phyloP scores from a whole-genome alignment of 2,797 vertebrate species.

The Hapalemur alaotrensis region DNA sequence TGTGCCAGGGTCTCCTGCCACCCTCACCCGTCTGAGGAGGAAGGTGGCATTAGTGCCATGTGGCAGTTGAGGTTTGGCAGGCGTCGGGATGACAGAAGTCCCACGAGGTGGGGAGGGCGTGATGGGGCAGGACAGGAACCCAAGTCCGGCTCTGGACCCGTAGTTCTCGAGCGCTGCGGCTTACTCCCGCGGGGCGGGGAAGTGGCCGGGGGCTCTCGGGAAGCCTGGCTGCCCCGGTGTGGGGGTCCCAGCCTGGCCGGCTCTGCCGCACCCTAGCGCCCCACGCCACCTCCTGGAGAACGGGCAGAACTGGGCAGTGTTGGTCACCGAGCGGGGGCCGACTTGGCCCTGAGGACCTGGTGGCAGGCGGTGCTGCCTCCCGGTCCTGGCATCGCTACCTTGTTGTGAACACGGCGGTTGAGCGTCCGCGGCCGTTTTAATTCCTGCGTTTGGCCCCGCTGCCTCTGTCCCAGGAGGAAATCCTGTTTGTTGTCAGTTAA shows the following conservation, averaged over 20 bases:
- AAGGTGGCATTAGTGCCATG: background rate
- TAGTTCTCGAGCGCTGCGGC: fast-evolving
- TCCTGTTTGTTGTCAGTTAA: background rate
- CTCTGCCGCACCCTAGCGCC: background rate
- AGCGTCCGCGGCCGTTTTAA: background rate
- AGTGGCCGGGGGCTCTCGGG: background rate
- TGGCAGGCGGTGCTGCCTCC: background rate
- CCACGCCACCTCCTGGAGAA: fast-evolving
- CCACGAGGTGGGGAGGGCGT: too few species aligned
- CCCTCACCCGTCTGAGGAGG: background rate
- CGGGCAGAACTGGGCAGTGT: background rate
- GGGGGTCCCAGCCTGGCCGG: background rate
- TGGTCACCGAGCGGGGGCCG: fast-evolving
- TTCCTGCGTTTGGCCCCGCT: background rate
- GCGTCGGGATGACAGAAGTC: fast-evolving
- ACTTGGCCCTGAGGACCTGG: background rate
- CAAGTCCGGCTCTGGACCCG: fast-evolving
- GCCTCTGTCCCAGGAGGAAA: background rate
- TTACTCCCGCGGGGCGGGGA: background rate
- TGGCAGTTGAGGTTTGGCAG: fast-evolving
- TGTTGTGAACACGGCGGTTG: fast-evolving
- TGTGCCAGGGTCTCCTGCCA: background rate
- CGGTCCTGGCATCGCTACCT: background rate
- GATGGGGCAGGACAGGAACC: fast-evolving
- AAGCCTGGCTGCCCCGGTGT: fast-evolving